Base-by-base conservation (phyloP, 2,113 vertebrate genomes). In the Propithecus coquereli region DNA sequence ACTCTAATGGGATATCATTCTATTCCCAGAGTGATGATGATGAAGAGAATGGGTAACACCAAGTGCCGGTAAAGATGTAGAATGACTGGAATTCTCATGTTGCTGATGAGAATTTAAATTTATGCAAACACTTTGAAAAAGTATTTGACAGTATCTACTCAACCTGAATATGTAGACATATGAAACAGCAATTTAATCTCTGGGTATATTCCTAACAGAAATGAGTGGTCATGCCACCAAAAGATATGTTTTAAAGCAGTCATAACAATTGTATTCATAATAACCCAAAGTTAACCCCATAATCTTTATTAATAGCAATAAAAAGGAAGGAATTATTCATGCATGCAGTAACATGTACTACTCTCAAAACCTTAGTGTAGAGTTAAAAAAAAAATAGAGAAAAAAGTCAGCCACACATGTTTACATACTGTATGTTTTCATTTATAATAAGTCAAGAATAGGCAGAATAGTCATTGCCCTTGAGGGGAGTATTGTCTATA, bases 21-120 rank as follows among this genome's bases (percentile, higher is more conserved):
- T 66, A 13, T 0, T 3, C 6, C 10, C 8, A 43, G 52, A 34
- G 2, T 77, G 10, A 3, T 76, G 3, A 2, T 43, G 5, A 9
- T 25, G 59, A 40, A 92, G 66, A 86, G 5, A 95, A 34, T 2
- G 81, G 10, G 14, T 61, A 74, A 59, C 61, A n/a, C 1, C 5
- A 70, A 40, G 0, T 52, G 4, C 27, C 63, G 30, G 2, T 17
- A 71, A 66, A 8, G 9, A 34, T 65, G 0, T 3, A 66, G 17
- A 66, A 61, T 87, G 30, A 71, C 4, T 66, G 43, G 9, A 23
- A 82, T 76, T 59, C 13, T 80, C 40, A 40, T 45, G 27, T 63
- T 50, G 0, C 9, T 73, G 8, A 4, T 9, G 0, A 84, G 2
- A 45, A 54, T 57, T 45, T 47, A 73, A 20, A 70, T 54, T 84